Base-by-base conservation (phyloP, 2,797 vertebrate genomes). In the Thunnus albacares region DNA sequence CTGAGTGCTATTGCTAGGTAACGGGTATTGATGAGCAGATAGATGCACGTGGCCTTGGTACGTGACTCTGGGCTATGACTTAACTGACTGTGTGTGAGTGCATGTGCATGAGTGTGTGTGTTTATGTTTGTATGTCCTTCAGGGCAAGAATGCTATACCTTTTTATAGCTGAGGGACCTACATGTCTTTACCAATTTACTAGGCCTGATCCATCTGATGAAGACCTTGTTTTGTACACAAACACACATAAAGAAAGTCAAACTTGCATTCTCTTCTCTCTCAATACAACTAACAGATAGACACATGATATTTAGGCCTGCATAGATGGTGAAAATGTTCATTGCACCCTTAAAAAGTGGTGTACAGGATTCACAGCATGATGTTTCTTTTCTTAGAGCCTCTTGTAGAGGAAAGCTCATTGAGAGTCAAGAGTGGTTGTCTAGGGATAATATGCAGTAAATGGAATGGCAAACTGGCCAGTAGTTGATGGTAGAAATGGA, bases 1-100 rank as follows among this genome's bases (percentile, higher is more conserved):
- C 82, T 49, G 69, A 18, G 17, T 67, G 82, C 63, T 77, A 59
- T 35, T 58, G 60, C 77, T 57, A 75, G 53, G 77, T 86, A 77
- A 86, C 89, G 82, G 60, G 33, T 91, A 93, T 92, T 78, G 92
- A 94, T 84, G 86, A 87, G 75, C 60, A 41, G 22, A 87, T 35
- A 53, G 58, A 73, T 12, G 64, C 89, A 89, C 63, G 57, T 87
- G 92, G 85, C 87, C 77, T 91, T 67, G 83, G 45, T 81, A 35
- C n/a, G 72, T 92, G 89, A 89, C 73, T 72, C 33, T 63, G 38
- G 24, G 30, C 30, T 28, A 1, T 38, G 22, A 79, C 55, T 64
- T 67, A 64, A 83, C 10, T 79, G 77, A 83, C 13, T 53, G 62
- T 69, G 17, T 70, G 71, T 59, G 6, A 13, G 43, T 45, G 33